Conservation (phyloP, 1,140 invertebrate species). For the Cydia fagiglandana region DNA sequence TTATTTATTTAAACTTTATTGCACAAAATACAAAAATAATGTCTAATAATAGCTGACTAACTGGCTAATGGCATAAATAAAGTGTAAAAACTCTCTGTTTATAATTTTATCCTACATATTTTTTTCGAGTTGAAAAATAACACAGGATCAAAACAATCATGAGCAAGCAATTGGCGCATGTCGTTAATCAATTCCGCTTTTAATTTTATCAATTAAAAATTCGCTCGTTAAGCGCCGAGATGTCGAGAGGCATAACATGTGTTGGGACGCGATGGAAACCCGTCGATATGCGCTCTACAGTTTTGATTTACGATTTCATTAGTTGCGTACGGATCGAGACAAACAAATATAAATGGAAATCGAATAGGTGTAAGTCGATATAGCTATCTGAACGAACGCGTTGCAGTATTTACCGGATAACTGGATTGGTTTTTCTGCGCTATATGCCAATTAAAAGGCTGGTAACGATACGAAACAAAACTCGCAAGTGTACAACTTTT, state of each 20-base stretch:
- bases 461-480: background rate
- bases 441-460: constrained; percentile 5
- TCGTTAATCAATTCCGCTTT: constrained; percentile 46
- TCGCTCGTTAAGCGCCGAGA: constrained; percentile 45
- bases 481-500: constrained; percentile 1
- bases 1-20: no score
- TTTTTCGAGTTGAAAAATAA: background rate
- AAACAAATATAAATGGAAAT: constrained; percentile 28
- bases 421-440: constrained; percentile 10
- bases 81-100: no score
- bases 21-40: no score
- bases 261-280: constrained; percentile 54
- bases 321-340: constrained; percentile 55
- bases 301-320: constrained; percentile 78
- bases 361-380: constrained; percentile 17
- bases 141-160: background rate
- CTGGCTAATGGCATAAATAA: no score
- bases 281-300: constrained; percentile 65
- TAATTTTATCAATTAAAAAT: constrained; percentile 61
- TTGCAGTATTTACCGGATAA: background rate
- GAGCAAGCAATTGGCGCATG: constrained; percentile 34
- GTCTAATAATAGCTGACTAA: no score
- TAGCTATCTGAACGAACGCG: constrained; percentile 15
- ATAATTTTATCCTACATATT: no score
- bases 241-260: constrained; percentile 62